Evolutionary conservation across 1,140 invertebrate genomes (phyloP), one percentile per base, ranked within the genome.

Genomic region (Sitophilus oryzae): DNA sequence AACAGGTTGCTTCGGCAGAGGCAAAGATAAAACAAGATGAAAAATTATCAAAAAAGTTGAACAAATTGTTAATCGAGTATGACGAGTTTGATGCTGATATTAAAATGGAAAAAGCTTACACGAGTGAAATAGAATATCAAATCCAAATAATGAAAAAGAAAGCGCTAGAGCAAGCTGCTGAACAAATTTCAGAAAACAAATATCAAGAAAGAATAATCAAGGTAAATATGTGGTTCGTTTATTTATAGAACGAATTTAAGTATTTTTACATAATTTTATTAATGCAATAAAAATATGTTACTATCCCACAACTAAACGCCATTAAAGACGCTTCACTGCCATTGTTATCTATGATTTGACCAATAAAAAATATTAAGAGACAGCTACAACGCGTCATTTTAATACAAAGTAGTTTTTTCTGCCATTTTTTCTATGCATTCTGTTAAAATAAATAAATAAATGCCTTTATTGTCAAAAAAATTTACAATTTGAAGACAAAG

Each of bases 121-220:
- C 75, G 0, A 69, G 65, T 64, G 74, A 75, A 46, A 52, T 75
- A 8, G 72, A 75, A 18, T 67, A 64, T 0, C 73, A 75, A 22
- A 74, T 75, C 2, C 63, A 68, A 20, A 59, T 58, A 35, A 47
- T 61, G 1, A 57, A 62, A n/a, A 61, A 58, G 50, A 52, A 58
- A 58, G 25, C 51, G 9, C 62, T 72, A 34, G 60, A 64, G 1
- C 41, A 74, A 47, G 62, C 66, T 6, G 66, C 66, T 22, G 66
- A 71, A 16, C 68, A 74, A 47, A 68, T 74, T 16, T 75, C 77
- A 2, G 80, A 82, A 51, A 64, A 65, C 20, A 74, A 76, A 40
- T 71, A 73, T 11, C 74, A 76, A 58, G 76, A 79, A 41, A 74
- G 73, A 11, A 70, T 74, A 2, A 56, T 74, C 2, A 78, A 78